Percentiles rank a stretch among this genome's conserved stretches.
phyloP scores from a whole-genome alignment of 2,797 vertebrate species.

The Molossus alvarezi region DNA sequence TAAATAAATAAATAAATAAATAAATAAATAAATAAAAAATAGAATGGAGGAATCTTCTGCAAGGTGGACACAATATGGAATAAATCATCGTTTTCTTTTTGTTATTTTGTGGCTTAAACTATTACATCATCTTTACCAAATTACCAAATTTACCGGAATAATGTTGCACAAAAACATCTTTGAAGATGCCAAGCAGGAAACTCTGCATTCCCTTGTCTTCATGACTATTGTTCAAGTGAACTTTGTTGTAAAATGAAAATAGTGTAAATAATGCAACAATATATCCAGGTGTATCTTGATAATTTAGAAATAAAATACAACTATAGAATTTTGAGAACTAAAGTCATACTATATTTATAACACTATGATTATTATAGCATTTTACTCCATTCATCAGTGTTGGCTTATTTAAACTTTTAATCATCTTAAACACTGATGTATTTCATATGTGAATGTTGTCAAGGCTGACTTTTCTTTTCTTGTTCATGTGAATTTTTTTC shows the following conservation, averaged over 20 bases:
- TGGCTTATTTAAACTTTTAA: not conserved
- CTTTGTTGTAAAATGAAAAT: conserved; percentile 39
- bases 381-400: not conserved
- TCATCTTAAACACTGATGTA: not conserved
- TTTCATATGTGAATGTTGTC: not conserved
- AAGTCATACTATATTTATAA: not conserved
- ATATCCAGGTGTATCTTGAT: not conserved
- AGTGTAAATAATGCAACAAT: not conserved
- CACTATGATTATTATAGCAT: not conserved
- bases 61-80: not conserved
- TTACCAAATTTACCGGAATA: not conserved
- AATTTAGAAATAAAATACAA: not conserved
- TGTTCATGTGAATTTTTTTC: not conserved
- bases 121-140: not conserved
- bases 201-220: not conserved
- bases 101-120: not conserved
- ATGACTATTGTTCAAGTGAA: not conserved
- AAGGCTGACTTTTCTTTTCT: not conserved
- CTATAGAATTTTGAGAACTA: not conserved
- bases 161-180: not conserved
- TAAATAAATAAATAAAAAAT: no score
- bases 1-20: no score
- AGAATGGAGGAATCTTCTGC: not conserved
- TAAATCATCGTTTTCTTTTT: not conserved
- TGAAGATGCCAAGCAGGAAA: not conserved